phyloP scores from a whole-genome alignment of 2,888 invertebrate genomes.

The Alitta virens region DNA sequence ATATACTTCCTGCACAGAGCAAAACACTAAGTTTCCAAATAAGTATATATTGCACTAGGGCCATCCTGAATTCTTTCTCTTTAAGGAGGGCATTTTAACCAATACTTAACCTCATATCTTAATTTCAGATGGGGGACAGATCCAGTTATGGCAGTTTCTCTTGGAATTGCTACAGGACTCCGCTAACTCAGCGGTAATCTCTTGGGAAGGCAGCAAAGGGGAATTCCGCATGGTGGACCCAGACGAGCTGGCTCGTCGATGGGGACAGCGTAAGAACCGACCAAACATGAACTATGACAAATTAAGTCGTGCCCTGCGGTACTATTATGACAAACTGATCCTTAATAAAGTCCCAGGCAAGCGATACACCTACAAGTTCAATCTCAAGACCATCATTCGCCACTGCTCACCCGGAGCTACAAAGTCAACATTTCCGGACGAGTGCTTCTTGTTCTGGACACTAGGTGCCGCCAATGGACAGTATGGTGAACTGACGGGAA shows the following conservation, averaged over 20 bases:
- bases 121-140: constrained; percentile 7
- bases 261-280: constrained; percentile 93
- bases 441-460: too few species aligned
- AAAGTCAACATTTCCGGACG: neutral
- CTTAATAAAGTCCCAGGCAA: constrained; percentile 39
- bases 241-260: constrained; percentile 89
- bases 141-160: constrained; percentile 18
- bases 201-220: constrained; percentile 94
- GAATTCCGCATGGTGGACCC: constrained; percentile 95
- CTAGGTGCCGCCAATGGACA: too few species aligned
- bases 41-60: too few species aligned
- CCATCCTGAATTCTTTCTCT: too few species aligned
- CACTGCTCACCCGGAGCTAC: constrained; percentile 11
- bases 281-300: constrained; percentile 99
- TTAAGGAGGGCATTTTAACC: too few species aligned
- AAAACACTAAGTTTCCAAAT: too few species aligned
- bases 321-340: constrained; percentile 57
- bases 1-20: neutral
- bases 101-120: neutral
- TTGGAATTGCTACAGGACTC: constrained; percentile 25
- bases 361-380: constrained; percentile 31
- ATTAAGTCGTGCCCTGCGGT: constrained; percentile 68
- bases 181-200: constrained; percentile 82
- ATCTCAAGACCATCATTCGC: constrained; percentile 27
- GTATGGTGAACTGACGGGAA: too few species aligned